Percentiles rank a stretch among this genome's conserved stretches.
Conservation (phyloP, 2,113 vertebrate species). For the Xyliphius kryptos region DNA sequence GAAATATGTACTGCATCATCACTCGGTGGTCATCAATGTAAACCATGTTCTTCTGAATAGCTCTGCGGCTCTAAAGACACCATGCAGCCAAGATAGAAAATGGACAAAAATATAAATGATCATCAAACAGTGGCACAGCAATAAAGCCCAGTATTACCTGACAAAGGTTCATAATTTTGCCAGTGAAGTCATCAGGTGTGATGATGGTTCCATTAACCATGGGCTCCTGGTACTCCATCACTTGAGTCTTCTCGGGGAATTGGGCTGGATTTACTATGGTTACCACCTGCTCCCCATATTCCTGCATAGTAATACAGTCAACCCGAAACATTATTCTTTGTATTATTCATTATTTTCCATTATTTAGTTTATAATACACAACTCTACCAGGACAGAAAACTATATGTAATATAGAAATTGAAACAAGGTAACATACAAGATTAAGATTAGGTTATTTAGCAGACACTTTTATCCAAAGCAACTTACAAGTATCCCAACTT, state of each 20-base stretch:
- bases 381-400: too few relatives aligned
- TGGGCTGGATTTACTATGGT: conserved; percentile 86
- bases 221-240: conserved; percentile 87
- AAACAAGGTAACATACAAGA: too few relatives aligned
- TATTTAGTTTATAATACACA: too few relatives aligned
- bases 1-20: conserved; percentile 89
- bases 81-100: too few relatives aligned
- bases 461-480: too few relatives aligned
- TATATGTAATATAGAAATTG: too few relatives aligned
- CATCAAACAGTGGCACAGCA: too few relatives aligned
- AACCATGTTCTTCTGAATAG: conserved; percentile 81
- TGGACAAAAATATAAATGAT: too few relatives aligned
- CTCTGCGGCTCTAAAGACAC: conserved; percentile 71
- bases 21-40: conserved; percentile 88
- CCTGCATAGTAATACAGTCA: conserved; percentile 58
- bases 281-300: conserved; percentile 75
- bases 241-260: conserved; percentile 80
- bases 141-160: conserved; percentile 70
- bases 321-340: neutral
- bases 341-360: too few relatives aligned
- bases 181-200: conserved; percentile 76
- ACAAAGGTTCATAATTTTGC: conserved; percentile 85
- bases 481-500: too few relatives aligned
- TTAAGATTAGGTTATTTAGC: too few relatives aligned
- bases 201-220: conserved; percentile 86